phyloP scores from a whole-genome alignment of 2,113 vertebrate species.

The Catharus fuscescens region DNA sequence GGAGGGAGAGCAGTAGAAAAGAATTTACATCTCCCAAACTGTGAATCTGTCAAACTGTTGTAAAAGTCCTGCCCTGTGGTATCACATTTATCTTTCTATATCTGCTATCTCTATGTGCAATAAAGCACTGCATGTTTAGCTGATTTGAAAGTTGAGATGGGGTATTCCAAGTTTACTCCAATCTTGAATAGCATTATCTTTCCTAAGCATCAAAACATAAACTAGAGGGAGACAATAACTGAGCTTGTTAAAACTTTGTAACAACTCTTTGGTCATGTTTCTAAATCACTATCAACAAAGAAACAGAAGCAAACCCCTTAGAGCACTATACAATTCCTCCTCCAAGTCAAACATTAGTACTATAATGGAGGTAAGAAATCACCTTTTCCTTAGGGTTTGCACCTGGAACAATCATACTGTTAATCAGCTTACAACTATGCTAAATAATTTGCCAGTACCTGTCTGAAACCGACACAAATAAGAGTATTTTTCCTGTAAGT shows the following conservation, averaged over 20 bases:
- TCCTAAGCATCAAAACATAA: background rate
- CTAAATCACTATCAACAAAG: background rate
- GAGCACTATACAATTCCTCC: background rate
- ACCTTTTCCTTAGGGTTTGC: background rate
- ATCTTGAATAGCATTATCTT: background rate
- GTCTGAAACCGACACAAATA: slow-evolving; percentile 7
- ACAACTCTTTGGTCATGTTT: background rate
- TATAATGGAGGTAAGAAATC: background rate
- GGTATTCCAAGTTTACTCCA: background rate
- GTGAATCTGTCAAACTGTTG: background rate
- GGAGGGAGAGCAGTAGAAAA: background rate
- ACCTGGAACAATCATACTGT: background rate
- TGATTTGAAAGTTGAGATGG: background rate
- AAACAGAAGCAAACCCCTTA: slow-evolving; percentile 27
- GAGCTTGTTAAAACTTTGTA: slow-evolving; percentile 30
- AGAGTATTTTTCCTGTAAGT: background rate
- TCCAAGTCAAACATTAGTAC: background rate
- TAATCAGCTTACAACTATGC: background rate
- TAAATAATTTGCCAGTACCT: background rate
- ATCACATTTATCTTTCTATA: background rate
- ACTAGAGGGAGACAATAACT: background rate
- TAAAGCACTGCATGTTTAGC: background rate
- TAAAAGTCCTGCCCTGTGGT: background rate
- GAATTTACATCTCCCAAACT: background rate
- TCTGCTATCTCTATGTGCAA: background rate